Evolutionary conservation across 2,113 vertebrate species (phyloP), one percentile per base, ranked within the genome.

Genomic region (Lepus americanus): DNA sequence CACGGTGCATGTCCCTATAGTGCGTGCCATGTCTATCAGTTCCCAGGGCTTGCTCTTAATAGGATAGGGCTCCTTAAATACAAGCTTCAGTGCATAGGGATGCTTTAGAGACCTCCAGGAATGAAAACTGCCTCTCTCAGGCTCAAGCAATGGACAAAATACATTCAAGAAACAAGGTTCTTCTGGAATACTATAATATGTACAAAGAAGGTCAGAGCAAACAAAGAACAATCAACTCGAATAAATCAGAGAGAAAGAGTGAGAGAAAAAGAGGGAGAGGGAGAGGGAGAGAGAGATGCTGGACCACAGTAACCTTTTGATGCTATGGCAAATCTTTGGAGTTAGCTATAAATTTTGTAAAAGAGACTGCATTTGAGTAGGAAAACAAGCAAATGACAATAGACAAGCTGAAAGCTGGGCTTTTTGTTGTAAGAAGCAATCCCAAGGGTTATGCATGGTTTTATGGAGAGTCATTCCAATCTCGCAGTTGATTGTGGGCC

Each of bases 341-440:
- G 66, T 93, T 87, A 92, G 51, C n/a, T 81, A 70, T 96, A 89
- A 94, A 83, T 83, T 95, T 74, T 74, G 25, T 90, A 88, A 94
- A 94, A 53, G n/a, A 73, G 63, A 69, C 2, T 49, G 29, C 17
- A 27, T 17, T 22, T 31, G 88, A 25, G 73, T 73, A 6, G 20
- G 63, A 89, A 73, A 49, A 95, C 51, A 88, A 61, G 49, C 53
- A 85, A 36, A 91, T 79, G 59, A 72, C 33, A 66, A 27, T 9
- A 85, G 72, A 69, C 31, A 67, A 39, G 31, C 63, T 82, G 39
- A 72, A 70, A 88, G 36, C 67, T 59, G 33, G 39, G 31, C 36
- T 90, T 78, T 44, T 78, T 84, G 84, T 87, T 84, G 87, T 76
- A 95, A 93, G 79, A 83, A 91, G 74, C 22, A 66, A 36, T 5